Conservation (phyloP, 2,113 vertebrate genomes). For the Rhineura floridana region DNA sequence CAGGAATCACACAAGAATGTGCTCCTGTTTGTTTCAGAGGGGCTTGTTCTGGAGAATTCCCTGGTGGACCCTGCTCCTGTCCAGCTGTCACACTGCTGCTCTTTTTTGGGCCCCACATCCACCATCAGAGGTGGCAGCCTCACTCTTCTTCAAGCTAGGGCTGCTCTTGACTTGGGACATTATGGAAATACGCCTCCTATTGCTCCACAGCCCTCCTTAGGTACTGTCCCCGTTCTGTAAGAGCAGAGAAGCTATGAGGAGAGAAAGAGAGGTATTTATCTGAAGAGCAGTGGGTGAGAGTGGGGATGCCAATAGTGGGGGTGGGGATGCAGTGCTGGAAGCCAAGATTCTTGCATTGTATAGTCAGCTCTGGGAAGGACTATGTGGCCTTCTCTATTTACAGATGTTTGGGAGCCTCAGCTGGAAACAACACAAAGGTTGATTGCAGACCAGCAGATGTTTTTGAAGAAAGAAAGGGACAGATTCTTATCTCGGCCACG, state of each 20-base stretch:
- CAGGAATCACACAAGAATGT: background rate
- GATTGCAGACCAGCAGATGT: constrained; percentile 7
- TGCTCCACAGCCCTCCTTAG: background rate
- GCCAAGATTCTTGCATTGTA: background rate
- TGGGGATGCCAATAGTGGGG: background rate
- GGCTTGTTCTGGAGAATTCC: background rate
- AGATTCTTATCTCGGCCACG: constrained; percentile 3
- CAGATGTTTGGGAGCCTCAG: background rate
- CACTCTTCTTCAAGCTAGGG: background rate
- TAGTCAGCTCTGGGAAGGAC: background rate
- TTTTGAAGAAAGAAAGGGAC: constrained; percentile 1
- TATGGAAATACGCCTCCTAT: background rate
- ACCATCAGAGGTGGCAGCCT: background rate
- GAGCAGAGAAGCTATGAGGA: background rate
- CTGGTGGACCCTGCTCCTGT: background rate
- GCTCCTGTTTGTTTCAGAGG: background rate
- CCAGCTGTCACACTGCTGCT: background rate
- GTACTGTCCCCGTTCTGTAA: background rate
- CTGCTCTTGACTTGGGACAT: background rate
- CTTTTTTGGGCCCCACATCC: background rate
- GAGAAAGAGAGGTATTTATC: background rate
- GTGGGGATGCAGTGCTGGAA: background rate
- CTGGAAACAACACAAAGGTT: background rate
- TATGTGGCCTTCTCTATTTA: constrained; percentile 14
- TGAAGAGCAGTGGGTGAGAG: background rate